Evolutionary conservation across 1,140 invertebrate genomes (phyloP).

Genomic region (Adoxophyes honmai): DNA sequence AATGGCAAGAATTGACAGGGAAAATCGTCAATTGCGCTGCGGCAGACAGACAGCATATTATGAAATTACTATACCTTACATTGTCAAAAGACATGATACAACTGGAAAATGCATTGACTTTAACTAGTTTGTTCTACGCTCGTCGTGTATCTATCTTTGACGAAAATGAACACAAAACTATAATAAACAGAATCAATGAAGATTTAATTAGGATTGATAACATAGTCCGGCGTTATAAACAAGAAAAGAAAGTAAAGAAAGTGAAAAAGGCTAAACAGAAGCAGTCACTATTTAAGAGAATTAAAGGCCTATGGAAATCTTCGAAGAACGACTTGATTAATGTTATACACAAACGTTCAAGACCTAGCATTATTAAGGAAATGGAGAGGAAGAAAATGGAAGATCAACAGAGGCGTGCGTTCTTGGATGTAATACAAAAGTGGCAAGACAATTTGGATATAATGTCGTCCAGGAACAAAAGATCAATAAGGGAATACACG

Average conservation of each 20-base stretch:
- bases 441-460: constrained; percentile 46
- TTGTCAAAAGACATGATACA: constrained; percentile 40
- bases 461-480: constrained; percentile 28
- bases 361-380: constrained; percentile 35
- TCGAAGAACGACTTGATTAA: no score
- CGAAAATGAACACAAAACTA: constrained; percentile 22
- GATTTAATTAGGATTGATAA: constrained; percentile 29
- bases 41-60: constrained; percentile 28
- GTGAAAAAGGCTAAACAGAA: constrained; percentile 19
- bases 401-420: constrained; percentile 34
- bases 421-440: constrained; percentile 35
- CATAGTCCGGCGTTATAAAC: constrained; percentile 13
- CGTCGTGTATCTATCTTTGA: constrained; percentile 32
- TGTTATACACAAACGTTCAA: constrained; percentile 7
- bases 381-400: constrained; percentile 34
- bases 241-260: constrained; percentile 25
- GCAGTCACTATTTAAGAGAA: constrained; percentile 38
- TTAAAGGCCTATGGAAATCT: constrained; percentile 38
- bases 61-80: constrained; percentile 42
- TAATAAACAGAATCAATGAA: constrained; percentile 30
- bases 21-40: constrained; percentile 22
- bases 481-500: constrained; percentile 24
- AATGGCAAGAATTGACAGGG: constrained; percentile 34
- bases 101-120: constrained; percentile 36
- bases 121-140: constrained; percentile 31